Percentiles rank a stretch among this genome's conserved stretches.
phyloP scores from a whole-genome alignment of 2,888 invertebrate genomes.

The Pasiphila rectangulata region DNA sequence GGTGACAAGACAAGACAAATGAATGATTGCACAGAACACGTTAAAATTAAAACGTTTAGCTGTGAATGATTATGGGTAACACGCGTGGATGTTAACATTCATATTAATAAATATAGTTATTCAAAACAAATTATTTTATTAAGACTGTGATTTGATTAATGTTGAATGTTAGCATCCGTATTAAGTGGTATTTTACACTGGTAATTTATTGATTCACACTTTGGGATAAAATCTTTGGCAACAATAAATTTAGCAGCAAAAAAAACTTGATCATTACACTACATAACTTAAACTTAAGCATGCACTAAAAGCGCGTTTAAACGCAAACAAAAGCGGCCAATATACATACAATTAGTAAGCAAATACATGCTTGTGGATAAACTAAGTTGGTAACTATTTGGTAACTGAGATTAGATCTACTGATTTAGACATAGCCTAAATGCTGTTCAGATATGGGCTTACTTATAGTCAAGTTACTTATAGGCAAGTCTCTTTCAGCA shows the following conservation, averaged over 20 bases:
- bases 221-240: constrained; percentile 25
- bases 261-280: constrained; percentile 22
- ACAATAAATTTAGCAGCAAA: constrained; percentile 30
- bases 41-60: constrained; percentile 70
- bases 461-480: too few relatives aligned
- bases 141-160: not conserved
- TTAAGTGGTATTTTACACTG: constrained; percentile 65
- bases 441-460: constrained; percentile 79
- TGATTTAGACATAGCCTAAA: constrained; percentile 76
- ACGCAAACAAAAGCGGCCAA: constrained; percentile 45
- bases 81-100: constrained; percentile 62
- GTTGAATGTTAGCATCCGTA: constrained; percentile 43
- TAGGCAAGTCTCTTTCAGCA: constrained; percentile 58
- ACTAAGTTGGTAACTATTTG: constrained; percentile 35
- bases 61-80: constrained; percentile 69
- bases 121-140: not conserved
- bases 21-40: constrained; percentile 70
- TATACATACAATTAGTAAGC: constrained; percentile 43
- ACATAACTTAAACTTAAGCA: constrained; percentile 31
- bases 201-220: constrained; percentile 37
- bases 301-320: constrained; percentile 33
- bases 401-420: constrained; percentile 13
- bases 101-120: not conserved
- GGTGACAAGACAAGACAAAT: constrained; percentile 80
- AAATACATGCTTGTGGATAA: constrained; percentile 37